Percentiles rank a stretch among this genome's conserved stretches.
Evolutionary conservation across 2,113 vertebrate species (phyloP).

Genomic region (Cyphotilapia sp.): DNA sequence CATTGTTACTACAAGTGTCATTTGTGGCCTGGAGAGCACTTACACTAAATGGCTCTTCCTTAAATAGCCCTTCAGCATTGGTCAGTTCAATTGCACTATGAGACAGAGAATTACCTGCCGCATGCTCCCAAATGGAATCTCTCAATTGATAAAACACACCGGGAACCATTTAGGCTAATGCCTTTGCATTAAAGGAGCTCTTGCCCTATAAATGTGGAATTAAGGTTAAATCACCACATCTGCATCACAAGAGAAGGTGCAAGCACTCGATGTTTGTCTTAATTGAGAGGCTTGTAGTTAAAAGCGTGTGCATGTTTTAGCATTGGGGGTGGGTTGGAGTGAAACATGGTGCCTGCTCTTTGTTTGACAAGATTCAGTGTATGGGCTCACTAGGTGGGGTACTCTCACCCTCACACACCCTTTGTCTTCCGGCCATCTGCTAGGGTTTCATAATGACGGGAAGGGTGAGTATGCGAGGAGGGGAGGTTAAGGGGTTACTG

Average conservation of each 20-base stretch:
- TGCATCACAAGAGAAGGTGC: not conserved
- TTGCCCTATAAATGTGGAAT: not conserved
- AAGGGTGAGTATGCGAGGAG: not conserved
- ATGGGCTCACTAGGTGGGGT: not conserved
- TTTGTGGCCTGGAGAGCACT: slow-evolving; percentile 56
- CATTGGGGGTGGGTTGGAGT: not conserved
- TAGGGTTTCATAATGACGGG: slow-evolving; percentile 29
- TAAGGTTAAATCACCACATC: slow-evolving; percentile 7
- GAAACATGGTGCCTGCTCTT: slow-evolving; percentile 9
- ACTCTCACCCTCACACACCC: slow-evolving; percentile 33
- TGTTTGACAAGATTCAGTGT: not conserved
- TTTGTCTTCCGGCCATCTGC: slow-evolving; percentile 60
- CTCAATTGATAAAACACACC: slow-evolving; percentile 16
- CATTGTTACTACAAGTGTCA: slow-evolving; percentile 63
- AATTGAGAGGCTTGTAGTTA: slow-evolving; percentile 11
- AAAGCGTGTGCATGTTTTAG: not conserved
- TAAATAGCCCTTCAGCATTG: slow-evolving; percentile 53
- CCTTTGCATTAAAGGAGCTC: slow-evolving; percentile 6
- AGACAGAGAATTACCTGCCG: slow-evolving; percentile 47
- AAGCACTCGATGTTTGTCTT: not conserved
- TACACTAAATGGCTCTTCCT: slow-evolving; percentile 58
- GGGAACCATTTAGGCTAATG: slow-evolving; percentile 39
- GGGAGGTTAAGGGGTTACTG: not conserved
- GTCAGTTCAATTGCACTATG: slow-evolving; percentile 45
- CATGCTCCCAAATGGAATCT: slow-evolving; percentile 20